Evolutionary conservation across 1,140 invertebrate species (phyloP).

Genomic region (Formica selysi): DNA sequence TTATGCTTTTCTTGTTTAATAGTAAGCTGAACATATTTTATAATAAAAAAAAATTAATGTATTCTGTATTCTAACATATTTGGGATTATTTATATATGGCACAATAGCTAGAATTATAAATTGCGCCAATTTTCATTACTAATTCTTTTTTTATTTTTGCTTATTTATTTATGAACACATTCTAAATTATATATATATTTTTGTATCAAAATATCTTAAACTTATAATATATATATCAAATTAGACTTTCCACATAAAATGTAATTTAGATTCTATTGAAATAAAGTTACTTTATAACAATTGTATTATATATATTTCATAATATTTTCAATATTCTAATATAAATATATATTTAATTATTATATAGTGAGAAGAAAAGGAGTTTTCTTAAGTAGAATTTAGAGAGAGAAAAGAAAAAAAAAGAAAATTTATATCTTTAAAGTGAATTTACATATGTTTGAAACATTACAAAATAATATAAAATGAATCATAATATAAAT

Average conservation of each 20-base stretch:
- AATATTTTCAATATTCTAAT: constrained; percentile 8
- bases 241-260: not conserved
- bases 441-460: constrained; percentile 20
- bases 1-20: not conserved
- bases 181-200: constrained; percentile 1
- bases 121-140: not conserved
- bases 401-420: not conserved
- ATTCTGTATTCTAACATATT: constrained; percentile 12
- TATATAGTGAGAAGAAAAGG: too few relatives aligned
- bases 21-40: not conserved
- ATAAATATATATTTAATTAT: not conserved
- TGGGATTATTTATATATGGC: not conserved
- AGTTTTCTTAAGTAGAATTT: not conserved
- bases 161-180: not conserved
- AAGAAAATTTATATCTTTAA: constrained; percentile 27
- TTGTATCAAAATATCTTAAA: constrained; percentile 21
- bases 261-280: not conserved
- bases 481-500: constrained; percentile 6
- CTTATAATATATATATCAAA: not conserved
- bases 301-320: not conserved
- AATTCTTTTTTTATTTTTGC: too few relatives aligned
- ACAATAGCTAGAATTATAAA: constrained; percentile 7
- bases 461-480: constrained; percentile 17
- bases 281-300: too few relatives aligned
- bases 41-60: constrained; percentile 35